phyloP scores from a whole-genome alignment of 2,113 vertebrate species.

The Odontesthes bonariensis region DNA sequence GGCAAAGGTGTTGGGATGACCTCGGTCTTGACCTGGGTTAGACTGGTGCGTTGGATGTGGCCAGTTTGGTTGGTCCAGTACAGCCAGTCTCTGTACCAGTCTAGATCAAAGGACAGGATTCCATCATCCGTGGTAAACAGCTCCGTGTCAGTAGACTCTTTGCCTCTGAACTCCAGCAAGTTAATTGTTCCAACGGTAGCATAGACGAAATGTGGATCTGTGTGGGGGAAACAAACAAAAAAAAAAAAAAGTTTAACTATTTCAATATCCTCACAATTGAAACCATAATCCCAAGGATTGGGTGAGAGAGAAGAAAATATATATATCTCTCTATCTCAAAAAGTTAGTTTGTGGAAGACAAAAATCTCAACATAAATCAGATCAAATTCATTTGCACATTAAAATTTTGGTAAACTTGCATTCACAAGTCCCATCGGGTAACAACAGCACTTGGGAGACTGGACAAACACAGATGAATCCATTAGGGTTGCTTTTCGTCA shows the following conservation, averaged over 20 bases:
- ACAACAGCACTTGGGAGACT: constrained; percentile 80
- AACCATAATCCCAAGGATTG: too few relatives aligned
- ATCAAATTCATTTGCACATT: too few relatives aligned
- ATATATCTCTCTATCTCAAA: too few relatives aligned
- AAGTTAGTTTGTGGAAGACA: too few relatives aligned
- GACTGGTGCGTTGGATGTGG: constrained; percentile 76
- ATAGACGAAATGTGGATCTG: constrained; percentile 87
- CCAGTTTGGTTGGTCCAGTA: constrained; percentile 88
- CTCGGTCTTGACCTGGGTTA: constrained; percentile 72
- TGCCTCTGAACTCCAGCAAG: constrained; percentile 81
- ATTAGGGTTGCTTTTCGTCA: constrained; percentile 80
- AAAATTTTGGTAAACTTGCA: constrained; percentile 75
- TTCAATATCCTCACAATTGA: neutral
- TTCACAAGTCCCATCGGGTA: constrained; percentile 84
- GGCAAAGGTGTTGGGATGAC: constrained; percentile 76
- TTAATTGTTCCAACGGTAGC: constrained; percentile 77
- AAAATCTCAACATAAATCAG: neutral
- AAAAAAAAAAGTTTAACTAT: neutral
- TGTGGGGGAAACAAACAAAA: neutral
- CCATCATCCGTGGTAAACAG: constrained; percentile 78
- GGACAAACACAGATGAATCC: constrained; percentile 90
- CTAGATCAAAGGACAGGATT: constrained; percentile 86
- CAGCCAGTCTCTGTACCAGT: constrained; percentile 86
- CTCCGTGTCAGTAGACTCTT: constrained; percentile 38
- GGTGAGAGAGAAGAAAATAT: too few relatives aligned